Percentiles rank a stretch among this genome's conserved stretches.
Conservation (phyloP, 2,888 invertebrate genomes). For the Apocheima hispidaria region DNA sequence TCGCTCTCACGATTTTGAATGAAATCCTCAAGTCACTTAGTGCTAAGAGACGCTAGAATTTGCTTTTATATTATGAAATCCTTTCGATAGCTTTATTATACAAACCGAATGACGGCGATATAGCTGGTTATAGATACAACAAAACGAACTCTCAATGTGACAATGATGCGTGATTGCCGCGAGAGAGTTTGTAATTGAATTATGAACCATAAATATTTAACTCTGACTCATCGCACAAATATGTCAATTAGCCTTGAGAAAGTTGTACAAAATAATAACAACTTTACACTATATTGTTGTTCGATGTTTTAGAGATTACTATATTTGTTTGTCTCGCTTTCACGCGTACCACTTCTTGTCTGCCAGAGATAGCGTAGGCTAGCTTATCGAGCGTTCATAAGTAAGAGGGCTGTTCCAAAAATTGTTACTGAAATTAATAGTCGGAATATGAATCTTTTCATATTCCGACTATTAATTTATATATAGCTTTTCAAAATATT, state of each 20-base stretch:
- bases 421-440: too few relatives aligned
- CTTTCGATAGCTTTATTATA: constrained; percentile 81
- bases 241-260: constrained; percentile 73
- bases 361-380: too few relatives aligned
- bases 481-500: too few relatives aligned
- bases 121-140: constrained; percentile 70
- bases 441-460: too few relatives aligned
- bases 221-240: constrained; percentile 71
- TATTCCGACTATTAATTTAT: too few relatives aligned
- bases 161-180: constrained; percentile 82
- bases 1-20: constrained; percentile 82
- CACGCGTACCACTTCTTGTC: too few relatives aligned
- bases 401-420: too few relatives aligned
- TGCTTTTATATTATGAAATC: constrained; percentile 79
- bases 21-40: constrained; percentile 81
- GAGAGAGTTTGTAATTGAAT: constrained; percentile 80
- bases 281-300: constrained; percentile 14
- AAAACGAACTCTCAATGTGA: constrained; percentile 74
- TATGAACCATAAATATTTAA: constrained; percentile 66
- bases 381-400: too few relatives aligned
- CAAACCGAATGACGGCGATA: constrained; percentile 72
- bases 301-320: background rate
- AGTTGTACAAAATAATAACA: constrained; percentile 36
- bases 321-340: background rate
- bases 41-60: constrained; percentile 79